A percentile compares a stretch with the other conserved stretches of the same genome.
phyloP scores from a whole-genome alignment of 1,140 invertebrate genomes.

The Carcinoscorpius rotundicauda region DNA sequence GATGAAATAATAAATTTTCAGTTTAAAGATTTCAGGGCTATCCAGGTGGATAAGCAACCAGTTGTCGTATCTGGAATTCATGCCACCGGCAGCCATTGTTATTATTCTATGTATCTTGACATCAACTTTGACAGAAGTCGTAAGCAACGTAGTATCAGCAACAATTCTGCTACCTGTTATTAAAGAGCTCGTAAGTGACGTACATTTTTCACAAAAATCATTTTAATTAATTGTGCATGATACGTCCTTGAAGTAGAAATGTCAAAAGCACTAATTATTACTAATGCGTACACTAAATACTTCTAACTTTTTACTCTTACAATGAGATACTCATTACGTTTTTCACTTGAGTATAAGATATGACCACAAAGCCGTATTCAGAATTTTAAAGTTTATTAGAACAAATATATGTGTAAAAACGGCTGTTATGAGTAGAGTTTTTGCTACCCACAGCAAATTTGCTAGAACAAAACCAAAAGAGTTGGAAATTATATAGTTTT shows the following conservation, averaged over 20 bases:
- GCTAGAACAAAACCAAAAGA: too few species aligned
- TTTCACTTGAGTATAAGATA: conserved; percentile 10
- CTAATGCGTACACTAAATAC: too few species aligned
- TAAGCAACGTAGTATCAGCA: conserved; percentile 38
- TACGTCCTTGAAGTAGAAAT: conserved; percentile 32
- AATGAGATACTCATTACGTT: conserved; percentile 16
- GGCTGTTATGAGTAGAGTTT: too few species aligned
- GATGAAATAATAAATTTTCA: not conserved
- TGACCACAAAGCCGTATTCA: too few species aligned
- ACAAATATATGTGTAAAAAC: too few species aligned
- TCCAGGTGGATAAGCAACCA: conserved; percentile 56
- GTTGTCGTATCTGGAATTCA: conserved; percentile 28
- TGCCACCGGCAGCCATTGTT: conserved; percentile 31
- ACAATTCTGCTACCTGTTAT: conserved; percentile 39
- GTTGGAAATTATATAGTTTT: too few species aligned
- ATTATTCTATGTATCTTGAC: conserved; percentile 32
- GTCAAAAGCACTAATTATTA: too few species aligned
- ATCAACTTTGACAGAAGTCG: conserved; percentile 35
- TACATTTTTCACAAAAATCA: too few species aligned
- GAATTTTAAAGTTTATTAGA: too few species aligned
- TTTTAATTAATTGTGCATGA: conserved; percentile 54
- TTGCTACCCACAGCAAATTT: too few species aligned
- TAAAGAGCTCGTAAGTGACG: conserved; percentile 33
- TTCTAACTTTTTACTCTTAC: too few species aligned
- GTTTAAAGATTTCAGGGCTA: conserved; percentile 47